These are phyloP conservation scores for Xylota segnis DNA, from an alignment of 2,888 invertebrate species.

Conservation along the genomic window DNA sequence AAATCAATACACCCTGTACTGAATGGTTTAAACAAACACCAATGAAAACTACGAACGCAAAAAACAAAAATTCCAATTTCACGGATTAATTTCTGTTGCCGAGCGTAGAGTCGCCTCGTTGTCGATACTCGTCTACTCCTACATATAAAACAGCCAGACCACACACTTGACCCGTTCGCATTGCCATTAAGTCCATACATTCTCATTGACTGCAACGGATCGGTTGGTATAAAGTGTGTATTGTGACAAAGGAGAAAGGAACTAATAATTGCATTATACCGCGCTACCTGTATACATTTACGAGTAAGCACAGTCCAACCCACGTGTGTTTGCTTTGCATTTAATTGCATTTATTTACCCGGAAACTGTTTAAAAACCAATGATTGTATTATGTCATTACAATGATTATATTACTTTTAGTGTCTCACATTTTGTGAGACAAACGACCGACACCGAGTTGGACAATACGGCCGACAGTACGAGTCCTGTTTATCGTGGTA, in stretches of 20 bases:
- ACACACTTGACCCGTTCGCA: background rate
- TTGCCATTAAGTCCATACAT: slow-evolving; percentile 1
- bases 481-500: background rate
- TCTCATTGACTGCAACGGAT: background rate
- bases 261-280: slow-evolving; percentile 4
- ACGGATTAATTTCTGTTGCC: slow-evolving; percentile 13
- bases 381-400: slow-evolving; percentile 18
- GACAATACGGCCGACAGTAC: background rate
- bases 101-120: background rate
- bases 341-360: slow-evolving; percentile 15
- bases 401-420: background rate
- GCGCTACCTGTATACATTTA: background rate
- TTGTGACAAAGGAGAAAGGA: slow-evolving; percentile 7
- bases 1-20: slow-evolving; percentile 14
- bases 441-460: background rate
- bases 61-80: slow-evolving; percentile 16
- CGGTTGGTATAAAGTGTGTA: background rate
- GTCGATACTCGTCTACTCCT: background rate
- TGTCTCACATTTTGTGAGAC: background rate
- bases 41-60: background rate
- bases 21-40: slow-evolving; percentile 3
- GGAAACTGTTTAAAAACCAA: background rate
- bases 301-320: background rate
- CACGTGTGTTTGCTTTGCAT: slow-evolving; percentile 10
- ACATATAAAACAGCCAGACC: background rate